Conservation (phyloP, 2,888 invertebrate genomes). For the Petrophora chlorosata region DNA sequence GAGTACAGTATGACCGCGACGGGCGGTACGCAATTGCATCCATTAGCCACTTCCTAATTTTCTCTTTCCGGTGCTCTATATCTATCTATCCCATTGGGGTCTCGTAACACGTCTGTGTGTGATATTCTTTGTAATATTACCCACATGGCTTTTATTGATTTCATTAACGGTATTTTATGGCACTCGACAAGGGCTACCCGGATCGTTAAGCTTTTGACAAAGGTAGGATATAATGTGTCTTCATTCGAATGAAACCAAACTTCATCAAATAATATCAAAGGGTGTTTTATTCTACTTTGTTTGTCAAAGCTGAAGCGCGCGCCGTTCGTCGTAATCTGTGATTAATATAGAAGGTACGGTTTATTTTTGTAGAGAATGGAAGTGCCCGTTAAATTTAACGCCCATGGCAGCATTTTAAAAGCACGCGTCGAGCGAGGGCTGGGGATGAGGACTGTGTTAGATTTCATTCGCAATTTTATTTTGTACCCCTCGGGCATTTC, state of each 20-base stretch:
- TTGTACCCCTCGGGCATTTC: constrained; percentile 54
- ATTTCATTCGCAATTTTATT: constrained; percentile 64
- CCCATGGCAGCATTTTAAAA: constrained; percentile 45
- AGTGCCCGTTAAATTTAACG: constrained; percentile 44
- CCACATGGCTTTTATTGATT: constrained; percentile 3
- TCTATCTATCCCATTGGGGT: constrained; percentile 15
- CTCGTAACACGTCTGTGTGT: constrained; percentile 5
- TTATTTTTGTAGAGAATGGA: constrained; percentile 40
- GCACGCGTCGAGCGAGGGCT: constrained; percentile 40
- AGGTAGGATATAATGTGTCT: background rate
- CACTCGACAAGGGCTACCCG: constrained; percentile 3
- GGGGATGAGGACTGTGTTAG: constrained; percentile 49
- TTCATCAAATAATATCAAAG: constrained; percentile 5
- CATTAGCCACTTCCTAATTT: constrained; percentile 80
- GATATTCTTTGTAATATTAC: background rate
- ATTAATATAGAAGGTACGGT: constrained; percentile 25
- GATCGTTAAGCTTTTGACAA: constrained; percentile 3
- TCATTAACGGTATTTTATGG: constrained; percentile 26
- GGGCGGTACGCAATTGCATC: constrained; percentile 64
- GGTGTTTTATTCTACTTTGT: constrained; percentile 6
- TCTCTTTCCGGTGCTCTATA: constrained; percentile 67
- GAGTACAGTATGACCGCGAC: constrained; percentile 20
- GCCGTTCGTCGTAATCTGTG: constrained; percentile 13
- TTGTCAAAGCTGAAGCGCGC: background rate
- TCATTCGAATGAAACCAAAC: background rate